A percentile compares a stretch with the other conserved stretches of the same genome.
These are phyloP conservation scores for Anisognathus igniventris DNA, from an alignment of 2,797 vertebrate species.

Conservation along the genomic window DNA sequence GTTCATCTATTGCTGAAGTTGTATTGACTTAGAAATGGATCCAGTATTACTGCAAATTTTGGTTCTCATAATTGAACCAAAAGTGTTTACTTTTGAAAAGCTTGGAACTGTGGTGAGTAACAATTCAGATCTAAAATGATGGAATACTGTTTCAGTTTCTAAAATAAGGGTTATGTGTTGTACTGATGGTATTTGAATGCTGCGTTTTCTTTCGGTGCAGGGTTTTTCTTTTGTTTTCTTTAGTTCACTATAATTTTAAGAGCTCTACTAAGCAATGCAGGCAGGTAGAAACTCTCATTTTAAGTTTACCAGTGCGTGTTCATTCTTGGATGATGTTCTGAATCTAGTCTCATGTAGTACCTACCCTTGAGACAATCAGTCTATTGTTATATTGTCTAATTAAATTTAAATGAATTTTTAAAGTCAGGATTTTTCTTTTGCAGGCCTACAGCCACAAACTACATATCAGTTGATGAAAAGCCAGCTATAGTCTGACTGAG, in stretches of 20 bases:
- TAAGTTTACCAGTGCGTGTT: neutral
- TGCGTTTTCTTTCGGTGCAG: accelerated
- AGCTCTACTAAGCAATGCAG: neutral
- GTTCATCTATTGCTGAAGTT: neutral
- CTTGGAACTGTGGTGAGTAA: neutral
- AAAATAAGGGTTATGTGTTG: neutral
- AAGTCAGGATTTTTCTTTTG: neutral
- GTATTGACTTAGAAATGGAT: neutral
- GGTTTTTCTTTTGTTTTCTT: neutral
- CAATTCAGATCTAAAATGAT: neutral
- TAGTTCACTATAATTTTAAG: neutral
- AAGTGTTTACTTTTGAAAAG: neutral
- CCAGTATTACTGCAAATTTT: neutral
- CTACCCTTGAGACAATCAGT: neutral
- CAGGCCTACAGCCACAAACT: neutral
- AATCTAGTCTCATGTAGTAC: neutral
- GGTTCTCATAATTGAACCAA: neutral
- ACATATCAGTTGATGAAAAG: neutral
- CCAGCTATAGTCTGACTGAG: neutral
- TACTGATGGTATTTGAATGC: neutral
- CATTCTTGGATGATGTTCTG: neutral
- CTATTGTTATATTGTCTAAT: neutral
- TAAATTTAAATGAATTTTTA: neutral
- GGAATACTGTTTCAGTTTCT: neutral
- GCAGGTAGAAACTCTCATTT: neutral